Evolutionary conservation across 2,888 invertebrate species (phyloP).

Genomic region (Phania funesta): DNA sequence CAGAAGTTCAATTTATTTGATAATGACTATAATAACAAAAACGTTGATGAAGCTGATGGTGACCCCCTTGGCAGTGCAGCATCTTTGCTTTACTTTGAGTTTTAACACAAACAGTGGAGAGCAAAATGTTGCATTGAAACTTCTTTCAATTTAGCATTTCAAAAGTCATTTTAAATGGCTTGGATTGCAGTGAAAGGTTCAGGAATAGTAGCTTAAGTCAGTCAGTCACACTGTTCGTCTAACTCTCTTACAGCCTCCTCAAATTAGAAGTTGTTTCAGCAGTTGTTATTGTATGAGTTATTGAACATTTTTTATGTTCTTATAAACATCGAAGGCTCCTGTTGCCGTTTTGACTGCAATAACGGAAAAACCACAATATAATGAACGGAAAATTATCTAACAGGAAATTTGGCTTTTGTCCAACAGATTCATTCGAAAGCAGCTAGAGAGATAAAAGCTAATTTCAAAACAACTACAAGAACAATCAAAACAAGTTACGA

Average conservation of each 20-base stretch:
- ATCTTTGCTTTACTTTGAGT: conserved; percentile 29
- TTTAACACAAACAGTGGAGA: conserved; percentile 5
- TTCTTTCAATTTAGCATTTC: too few species aligned
- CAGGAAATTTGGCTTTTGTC: conserved; percentile 70
- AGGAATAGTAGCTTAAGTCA: too few species aligned
- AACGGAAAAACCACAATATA: conserved; percentile 70
- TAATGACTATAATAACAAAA: conserved; percentile 49
- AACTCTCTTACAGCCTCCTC: conserved; percentile 4
- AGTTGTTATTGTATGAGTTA: conserved; percentile 28
- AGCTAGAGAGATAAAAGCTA: conserved; percentile 55
- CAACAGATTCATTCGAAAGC: conserved; percentile 68
- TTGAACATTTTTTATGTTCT: not conserved
- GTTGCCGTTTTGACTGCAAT: conserved; percentile 57
- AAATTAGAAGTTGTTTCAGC: conserved; percentile 39
- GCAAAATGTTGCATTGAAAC: not conserved
- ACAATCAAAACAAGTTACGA: conserved; percentile 35
- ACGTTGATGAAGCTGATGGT: conserved; percentile 18
- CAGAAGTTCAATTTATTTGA: conserved; percentile 61
- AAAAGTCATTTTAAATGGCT: too few species aligned
- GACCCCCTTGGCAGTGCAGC: conserved; percentile 51
- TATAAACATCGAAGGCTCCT: conserved; percentile 14
- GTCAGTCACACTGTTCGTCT: conserved; percentile 9
- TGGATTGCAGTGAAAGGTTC: too few species aligned
- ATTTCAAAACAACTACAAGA: conserved; percentile 60
- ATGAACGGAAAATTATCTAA: conserved; percentile 70